A percentile compares a stretch with the other conserved stretches of the same genome.
These are phyloP conservation scores for Apamea monoglypha DNA, from an alignment of 2,888 invertebrate genomes.

Conservation along the genomic window DNA sequence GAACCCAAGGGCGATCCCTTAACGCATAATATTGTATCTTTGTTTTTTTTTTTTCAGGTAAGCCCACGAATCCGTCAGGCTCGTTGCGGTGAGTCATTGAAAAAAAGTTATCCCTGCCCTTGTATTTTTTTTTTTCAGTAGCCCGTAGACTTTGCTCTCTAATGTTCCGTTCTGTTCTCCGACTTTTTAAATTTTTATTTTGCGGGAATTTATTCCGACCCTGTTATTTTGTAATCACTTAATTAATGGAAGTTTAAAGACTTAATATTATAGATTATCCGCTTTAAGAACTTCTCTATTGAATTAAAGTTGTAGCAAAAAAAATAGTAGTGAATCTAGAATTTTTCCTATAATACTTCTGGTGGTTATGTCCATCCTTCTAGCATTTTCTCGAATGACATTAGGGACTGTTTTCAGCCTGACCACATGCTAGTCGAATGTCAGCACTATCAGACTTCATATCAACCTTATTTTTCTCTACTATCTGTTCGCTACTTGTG, in stretches of 20 bases:
- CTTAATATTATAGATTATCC: slow-evolving; percentile 1
- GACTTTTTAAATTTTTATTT: slow-evolving; percentile 14
- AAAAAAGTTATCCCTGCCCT: slow-evolving; percentile 48
- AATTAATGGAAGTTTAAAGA: slow-evolving; percentile 37
- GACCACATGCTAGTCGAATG: background rate
- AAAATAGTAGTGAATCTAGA: background rate
- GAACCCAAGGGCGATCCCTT: slow-evolving; percentile 41
- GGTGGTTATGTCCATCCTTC: background rate
- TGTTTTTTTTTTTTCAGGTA: slow-evolving; percentile 68
- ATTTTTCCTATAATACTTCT: background rate
- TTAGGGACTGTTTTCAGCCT: background rate
- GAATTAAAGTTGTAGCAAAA: background rate
- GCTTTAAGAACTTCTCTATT: slow-evolving; percentile 1
- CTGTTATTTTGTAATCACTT: slow-evolving; percentile 50
- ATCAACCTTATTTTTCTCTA: slow-evolving; percentile 24
- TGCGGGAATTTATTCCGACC: slow-evolving; percentile 47
- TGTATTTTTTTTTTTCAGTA: slow-evolving; percentile 30
- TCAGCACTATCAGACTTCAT: background rate
- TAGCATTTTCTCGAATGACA: background rate
- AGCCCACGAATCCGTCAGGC: slow-evolving; percentile 34
- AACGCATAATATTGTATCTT: slow-evolving; percentile 51
- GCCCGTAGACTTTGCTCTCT: slow-evolving; percentile 28
- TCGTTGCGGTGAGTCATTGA: slow-evolving; percentile 61
- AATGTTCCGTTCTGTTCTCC: slow-evolving; percentile 23
- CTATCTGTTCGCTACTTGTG: slow-evolving; percentile 27